These are phyloP conservation scores for Hypomecis atomaria DNA, from an alignment of 2,888 invertebrate genomes.

Conservation along the genomic window DNA sequence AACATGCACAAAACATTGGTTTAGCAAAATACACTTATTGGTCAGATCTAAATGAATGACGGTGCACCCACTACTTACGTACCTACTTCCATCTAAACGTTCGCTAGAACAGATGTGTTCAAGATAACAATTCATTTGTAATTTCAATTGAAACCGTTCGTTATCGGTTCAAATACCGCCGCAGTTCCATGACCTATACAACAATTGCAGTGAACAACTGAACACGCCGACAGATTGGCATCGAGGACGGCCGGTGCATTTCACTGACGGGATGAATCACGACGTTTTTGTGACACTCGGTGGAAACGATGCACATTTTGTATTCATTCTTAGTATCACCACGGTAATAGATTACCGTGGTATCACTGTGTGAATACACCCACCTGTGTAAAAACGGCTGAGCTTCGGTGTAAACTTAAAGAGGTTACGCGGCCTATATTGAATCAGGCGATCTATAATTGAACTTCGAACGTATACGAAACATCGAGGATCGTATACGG, in stretches of 20 bases:
- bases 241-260: slow-evolving; percentile 21
- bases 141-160: slow-evolving; percentile 15
- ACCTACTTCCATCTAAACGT: neutral
- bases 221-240: slow-evolving; percentile 35
- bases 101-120: neutral
- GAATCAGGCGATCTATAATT: too few relatives aligned
- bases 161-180: slow-evolving; percentile 19
- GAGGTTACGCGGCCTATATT: too few relatives aligned
- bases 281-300: slow-evolving; percentile 5
- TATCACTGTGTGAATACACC: too few relatives aligned
- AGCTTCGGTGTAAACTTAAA: too few relatives aligned
- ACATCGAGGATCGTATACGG: too few relatives aligned
- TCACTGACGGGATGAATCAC: slow-evolving; percentile 11
- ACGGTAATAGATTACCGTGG: too few relatives aligned
- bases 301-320: slow-evolving; percentile 6
- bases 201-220: slow-evolving; percentile 37
- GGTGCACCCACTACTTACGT: too few relatives aligned
- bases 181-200: slow-evolving; percentile 42
- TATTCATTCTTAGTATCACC: slow-evolving; percentile 3
- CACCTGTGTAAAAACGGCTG: too few relatives aligned
- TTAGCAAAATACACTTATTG: too few relatives aligned
- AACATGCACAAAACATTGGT: neutral
- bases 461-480: too few relatives aligned
- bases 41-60: too few relatives aligned
- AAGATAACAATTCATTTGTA: slow-evolving; percentile 11